Evolutionary conservation across 2,888 invertebrate species (phyloP), one percentile per base, ranked within the genome.

Genomic region (Meandrusa payeni): DNA sequence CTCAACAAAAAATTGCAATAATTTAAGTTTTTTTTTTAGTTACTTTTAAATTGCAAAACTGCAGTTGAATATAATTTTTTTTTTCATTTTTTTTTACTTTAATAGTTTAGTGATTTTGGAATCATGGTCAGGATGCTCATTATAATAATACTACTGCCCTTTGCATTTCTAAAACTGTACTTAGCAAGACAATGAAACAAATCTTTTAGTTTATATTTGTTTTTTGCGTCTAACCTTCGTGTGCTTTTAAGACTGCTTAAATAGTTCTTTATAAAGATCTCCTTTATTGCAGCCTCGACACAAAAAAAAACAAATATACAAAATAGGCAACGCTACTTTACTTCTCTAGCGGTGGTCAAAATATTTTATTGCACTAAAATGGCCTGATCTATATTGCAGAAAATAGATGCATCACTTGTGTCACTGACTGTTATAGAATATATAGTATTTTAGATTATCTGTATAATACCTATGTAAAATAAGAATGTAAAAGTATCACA

Each of bases 61-160:
- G 52, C 53, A 51, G 48, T 50, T 54, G 41, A 50, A 55, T 50
- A 31, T 20, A 46, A 50, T 52, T 52, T 46, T 47, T 43, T 51
- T 54, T 45, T 50, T 52, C 52, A 47, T 47, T 43, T 51, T 54
- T 45, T 50, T 32, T 41, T 47, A 42, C 23, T 31, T 29, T 28
- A 32, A 38, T 47, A 46, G 41, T 39, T 31, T 43, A 13, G 20
- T 22, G 10, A 34, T 29, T 17, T 26, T 5, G 32, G 12, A 15
- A 38, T 1, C 13, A 23, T 66, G 48, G 57, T 79, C 80, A 79
- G 79, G 76, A 78, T 82, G 76, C 83, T 85, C 83, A 83, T 85
- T 82, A 78, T 82, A 78, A 69, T 57, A 52, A 43, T 54, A 58
- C 54, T 55, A 71, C 69, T 74, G 72, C 72, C 64, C 57, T 58